Base-by-base conservation (phyloP, 2,888 invertebrate genomes). In the Pheosia gnoma region DNA sequence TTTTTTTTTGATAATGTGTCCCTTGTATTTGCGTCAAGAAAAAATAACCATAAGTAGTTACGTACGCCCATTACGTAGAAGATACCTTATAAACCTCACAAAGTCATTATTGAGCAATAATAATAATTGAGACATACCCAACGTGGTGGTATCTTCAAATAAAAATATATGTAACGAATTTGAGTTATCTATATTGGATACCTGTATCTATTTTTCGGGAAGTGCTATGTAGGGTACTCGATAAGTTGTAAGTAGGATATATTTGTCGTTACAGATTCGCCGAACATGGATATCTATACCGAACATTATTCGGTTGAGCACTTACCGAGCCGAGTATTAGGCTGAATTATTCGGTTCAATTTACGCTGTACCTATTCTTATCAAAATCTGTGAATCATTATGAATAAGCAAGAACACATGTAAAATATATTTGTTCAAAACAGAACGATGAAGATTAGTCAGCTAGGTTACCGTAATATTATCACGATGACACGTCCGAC, bases 381-480 rank as follows among this genome's bases (percentile, higher is more conserved):
- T 45, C 43, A 5, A n/a, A 47, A 25, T 41, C 43, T 8, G 13
- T 13, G 41, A 56, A 41, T 25, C 43, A 0, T 4, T 9, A 43
- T 36, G 56, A 56, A 41, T 41, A 56, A 37, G 54, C 54, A 37
- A 54, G n/a, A 38, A 56, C 25, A 25, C 25, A 25, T 43, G 56
- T 10, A 56, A 56, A 39, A 55, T 55, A 39, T 7, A 37, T 45
- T 43, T 36, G 36, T 57, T 55, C 5, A 45, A 57, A 36, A 43
- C 43, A 45, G 57, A 57, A 13, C 45, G 45, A 25, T 55, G n/a
- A 39, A 57, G 57, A 57, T 45, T 57, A 57, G 57, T 45, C 56
- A 56, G 56, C 41, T 39, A 41, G 56, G 56, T 56, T 56, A 56
- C 56, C 56, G 56, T 56, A 56, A 56, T 56, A 13, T 41, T 56